Evolutionary conservation across 1,140 invertebrate species (phyloP), one percentile per base, ranked within the genome.

Genomic region (Chlorops oryzae): DNA sequence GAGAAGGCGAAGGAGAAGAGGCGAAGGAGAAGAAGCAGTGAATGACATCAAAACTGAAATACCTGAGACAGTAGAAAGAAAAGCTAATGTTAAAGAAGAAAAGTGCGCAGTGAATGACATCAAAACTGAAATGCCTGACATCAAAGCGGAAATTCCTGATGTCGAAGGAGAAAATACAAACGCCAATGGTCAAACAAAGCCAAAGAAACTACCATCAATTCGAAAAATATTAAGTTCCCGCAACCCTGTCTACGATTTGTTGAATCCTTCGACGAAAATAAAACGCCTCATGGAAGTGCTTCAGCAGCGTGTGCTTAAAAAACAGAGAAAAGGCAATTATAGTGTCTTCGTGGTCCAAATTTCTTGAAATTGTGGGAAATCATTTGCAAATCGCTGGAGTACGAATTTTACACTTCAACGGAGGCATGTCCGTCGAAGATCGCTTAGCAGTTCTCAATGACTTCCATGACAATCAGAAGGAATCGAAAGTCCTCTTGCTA

Each of bases 261-360:
- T 76, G 1, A 74, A 76, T 3, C 63, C 68, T 9, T 86, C 83
- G 57, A 82, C 81, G 5, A 88, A 88, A 80, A 80, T 88, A 28
- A 62, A 72, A 10, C 74, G 75, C 3, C 74, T 86, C 5, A 63
- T 88, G 35, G 68, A 82, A 5, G 77, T 78, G 27, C 58, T 88
- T 0, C 59, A 79, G 37, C 65, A 79, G 37, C 76, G 73, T 15
- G 72, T 86, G n/a, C 59, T 85, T 17, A 22, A 56, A n/a, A n/a
- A 18, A 58, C 61, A 57, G 67, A 73, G 85, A 90, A 49, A 90
- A 89, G 63, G 77, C 80, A n/a, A 83, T 94, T 3, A 77, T 94
- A 6, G 88, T 95, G 2, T 93, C 90, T 0, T 90, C 93, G 63
- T 95, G 90, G 90, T 84, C 87, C 0, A 80, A 78, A 1, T 80